Base-by-base conservation (phyloP, 2,797 vertebrate genomes). In the Phalanger gymnotis region DNA sequence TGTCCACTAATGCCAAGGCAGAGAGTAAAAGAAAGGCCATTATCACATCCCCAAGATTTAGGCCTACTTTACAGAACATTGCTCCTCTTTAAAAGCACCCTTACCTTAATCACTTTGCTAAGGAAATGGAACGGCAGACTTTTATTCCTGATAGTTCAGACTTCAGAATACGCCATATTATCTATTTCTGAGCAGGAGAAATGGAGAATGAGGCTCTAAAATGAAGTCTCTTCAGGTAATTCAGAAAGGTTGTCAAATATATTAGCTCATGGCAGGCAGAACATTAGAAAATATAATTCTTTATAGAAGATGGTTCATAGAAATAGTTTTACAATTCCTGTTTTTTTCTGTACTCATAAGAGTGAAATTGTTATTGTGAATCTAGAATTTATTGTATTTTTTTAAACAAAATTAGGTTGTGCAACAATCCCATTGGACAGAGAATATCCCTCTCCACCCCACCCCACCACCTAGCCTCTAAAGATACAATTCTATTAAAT, bases 221-320 rank as follows among this genome's bases (percentile, higher is more conserved):
- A 47, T 16, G 12, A 94, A 81, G 1, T 92, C 90, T 94, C 57
- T 53, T 89, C 5, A 91, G 52, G 19, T 27, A 73, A 90, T 54
- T 54, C 12, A 40, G 55, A 94, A 95, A 56, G 14, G 54, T 55
- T 94, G 54, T 54, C 53, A 90, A 95, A 5, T 57, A 4, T 57
- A 92, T 92, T 92, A 96, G 19, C 54, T 54, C 14, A 66, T 55
- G 58, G 91, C 31, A 95, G 66, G 51, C 9, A 93, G 89, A 96
- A 93, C 25, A 66, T 6, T 92, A 25, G 19, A 90, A 97, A 96
- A 97, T 96, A 81, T 34, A 91, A 73, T 91, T 40, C 95, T 92
- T 54, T 58, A 53, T 91, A 93, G 54, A 96, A 92, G 58, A 90
- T 54, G 0, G 3, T 47, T 94, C 90, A 89, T 90, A 95, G 13